Percentiles rank a stretch among this genome's conserved stretches.
Conservation (phyloP, 2,888 invertebrate species). For the Dyspetes luteomarginatus region DNA sequence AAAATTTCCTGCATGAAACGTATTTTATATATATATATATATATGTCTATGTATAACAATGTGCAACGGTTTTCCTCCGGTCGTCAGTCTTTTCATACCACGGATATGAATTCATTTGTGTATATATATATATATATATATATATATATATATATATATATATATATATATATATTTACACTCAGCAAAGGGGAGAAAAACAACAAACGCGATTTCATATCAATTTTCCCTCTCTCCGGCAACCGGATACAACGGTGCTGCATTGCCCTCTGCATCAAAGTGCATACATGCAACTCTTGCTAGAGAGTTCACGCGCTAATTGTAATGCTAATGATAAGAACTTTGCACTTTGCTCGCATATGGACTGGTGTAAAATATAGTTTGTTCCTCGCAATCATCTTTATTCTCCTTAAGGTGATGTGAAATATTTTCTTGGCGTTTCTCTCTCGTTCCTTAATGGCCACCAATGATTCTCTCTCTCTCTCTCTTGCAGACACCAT, state of each 20-base stretch:
- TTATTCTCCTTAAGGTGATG: neutral
- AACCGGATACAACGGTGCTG: conserved; percentile 63
- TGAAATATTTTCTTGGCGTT: no score
- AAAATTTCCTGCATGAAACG: no score
- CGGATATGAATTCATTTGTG: conserved; percentile 11
- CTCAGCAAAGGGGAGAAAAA: conserved; percentile 30
- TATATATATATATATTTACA: neutral
- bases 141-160: neutral
- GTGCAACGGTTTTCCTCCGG: conserved; percentile 26
- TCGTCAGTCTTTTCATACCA: conserved; percentile 6
- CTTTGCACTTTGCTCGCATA: conserved; percentile 35
- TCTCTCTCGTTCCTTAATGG: no score
- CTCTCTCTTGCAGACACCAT: no score
- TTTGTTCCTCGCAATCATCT: neutral
- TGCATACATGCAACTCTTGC: conserved; percentile 30
- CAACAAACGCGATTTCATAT: conserved; percentile 64
- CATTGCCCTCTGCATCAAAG: conserved; percentile 48
- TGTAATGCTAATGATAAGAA: conserved; percentile 62
- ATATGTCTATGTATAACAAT: neutral
- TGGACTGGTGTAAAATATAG: neutral
- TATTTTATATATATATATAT: no score
- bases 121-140: neutral
- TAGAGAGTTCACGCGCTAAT: conserved; percentile 58
- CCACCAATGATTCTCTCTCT: no score
- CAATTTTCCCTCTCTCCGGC: conserved; percentile 52